Percentiles rank a stretch among this genome's conserved stretches.
Evolutionary conservation across 1,140 invertebrate species (phyloP).

Genomic region (Aethina tumida): DNA sequence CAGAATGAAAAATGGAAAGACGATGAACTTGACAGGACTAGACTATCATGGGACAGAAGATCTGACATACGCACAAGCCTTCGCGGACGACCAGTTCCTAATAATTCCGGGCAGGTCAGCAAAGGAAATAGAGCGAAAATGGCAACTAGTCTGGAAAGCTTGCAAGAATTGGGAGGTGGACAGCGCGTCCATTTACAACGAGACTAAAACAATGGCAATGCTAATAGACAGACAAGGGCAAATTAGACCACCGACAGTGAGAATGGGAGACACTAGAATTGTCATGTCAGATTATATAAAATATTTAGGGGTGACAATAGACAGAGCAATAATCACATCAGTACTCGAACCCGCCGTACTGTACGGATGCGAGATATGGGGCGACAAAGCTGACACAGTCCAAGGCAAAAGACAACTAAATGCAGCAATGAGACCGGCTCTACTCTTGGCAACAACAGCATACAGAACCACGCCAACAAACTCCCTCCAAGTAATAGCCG

Average conservation of each 20-base stretch:
- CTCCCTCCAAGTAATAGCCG: neutral
- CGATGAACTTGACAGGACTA: too few species aligned
- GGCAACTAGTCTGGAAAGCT: slow-evolving; percentile 2
- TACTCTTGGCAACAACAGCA: neutral
- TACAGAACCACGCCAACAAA: neutral
- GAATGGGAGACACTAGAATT: slow-evolving; percentile 2
- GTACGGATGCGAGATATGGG: slow-evolving; percentile 4
- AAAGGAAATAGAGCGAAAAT: slow-evolving; percentile 4
- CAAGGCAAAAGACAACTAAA: neutral
- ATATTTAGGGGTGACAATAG: slow-evolving; percentile 17
- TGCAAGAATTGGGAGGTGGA: slow-evolving; percentile 2
- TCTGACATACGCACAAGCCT: too few species aligned
- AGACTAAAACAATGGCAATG: slow-evolving; percentile 12
- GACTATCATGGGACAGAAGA: too few species aligned
- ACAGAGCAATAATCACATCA: too few species aligned
- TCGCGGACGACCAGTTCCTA: slow-evolving; percentile 10
- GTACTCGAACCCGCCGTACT: neutral
- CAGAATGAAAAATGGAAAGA: neutral
- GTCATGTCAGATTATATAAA: slow-evolving; percentile 2
- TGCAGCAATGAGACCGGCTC: neutral
- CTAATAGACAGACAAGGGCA: slow-evolving; percentile 9
- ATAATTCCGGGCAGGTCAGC: slow-evolving; percentile 5
- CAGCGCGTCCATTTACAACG: slow-evolving; percentile 10
- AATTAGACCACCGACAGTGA: slow-evolving; percentile 11
- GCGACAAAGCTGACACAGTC: neutral